phyloP scores from a whole-genome alignment of 2,888 invertebrate species.

The Eulithis testata region DNA sequence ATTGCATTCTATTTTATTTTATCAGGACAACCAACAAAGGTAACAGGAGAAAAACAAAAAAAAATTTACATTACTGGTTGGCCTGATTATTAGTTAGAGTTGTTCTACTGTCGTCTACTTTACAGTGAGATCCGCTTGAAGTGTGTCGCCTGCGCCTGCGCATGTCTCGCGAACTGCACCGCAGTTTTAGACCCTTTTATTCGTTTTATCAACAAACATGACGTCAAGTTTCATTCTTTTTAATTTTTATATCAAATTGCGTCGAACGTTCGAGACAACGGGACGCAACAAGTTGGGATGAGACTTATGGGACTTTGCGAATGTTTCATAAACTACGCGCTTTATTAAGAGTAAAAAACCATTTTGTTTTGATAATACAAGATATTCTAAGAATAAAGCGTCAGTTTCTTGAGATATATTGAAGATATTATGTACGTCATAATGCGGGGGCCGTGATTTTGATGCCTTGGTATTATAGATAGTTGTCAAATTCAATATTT shows the following conservation, averaged over 20 bases:
- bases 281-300: slow-evolving; percentile 22
- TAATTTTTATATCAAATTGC: slow-evolving; percentile 35
- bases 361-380: too few relatives aligned
- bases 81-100: too few relatives aligned
- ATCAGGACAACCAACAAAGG: too few relatives aligned
- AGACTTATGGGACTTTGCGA: background rate
- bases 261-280: slow-evolving; percentile 17
- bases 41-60: too few relatives aligned
- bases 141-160: slow-evolving; percentile 59
- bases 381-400: too few relatives aligned
- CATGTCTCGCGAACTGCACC: slow-evolving; percentile 40
- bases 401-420: too few relatives aligned
- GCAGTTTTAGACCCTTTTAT: slow-evolving; percentile 47
- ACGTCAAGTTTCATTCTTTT: slow-evolving; percentile 39
- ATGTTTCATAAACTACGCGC: slow-evolving; percentile 13
- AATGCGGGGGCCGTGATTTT: too few relatives aligned
- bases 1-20: too few relatives aligned
- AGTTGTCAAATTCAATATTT: too few relatives aligned
- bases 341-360: slow-evolving; percentile 6
- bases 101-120: slow-evolving; percentile 4
- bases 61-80: too few relatives aligned
- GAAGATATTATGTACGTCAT: too few relatives aligned
- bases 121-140: slow-evolving; percentile 38
- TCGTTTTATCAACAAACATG: slow-evolving; percentile 47
- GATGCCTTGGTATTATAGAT: too few relatives aligned